These are phyloP conservation scores for Centropus unirufus DNA, from an alignment of 2,113 vertebrate species.

Conservation along the genomic window DNA sequence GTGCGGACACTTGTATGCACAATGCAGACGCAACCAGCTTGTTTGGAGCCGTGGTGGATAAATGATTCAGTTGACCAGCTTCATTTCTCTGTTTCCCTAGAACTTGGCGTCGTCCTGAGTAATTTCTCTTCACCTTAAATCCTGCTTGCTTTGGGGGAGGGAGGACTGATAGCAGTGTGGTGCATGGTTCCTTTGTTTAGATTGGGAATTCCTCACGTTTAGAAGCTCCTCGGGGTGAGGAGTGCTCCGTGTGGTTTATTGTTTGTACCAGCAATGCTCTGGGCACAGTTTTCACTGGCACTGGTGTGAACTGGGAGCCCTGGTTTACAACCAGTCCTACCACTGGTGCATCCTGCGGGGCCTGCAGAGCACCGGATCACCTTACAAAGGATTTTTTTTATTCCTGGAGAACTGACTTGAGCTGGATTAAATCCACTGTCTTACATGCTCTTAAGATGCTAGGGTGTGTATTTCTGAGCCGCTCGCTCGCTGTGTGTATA, in stretches of 20 bases:
- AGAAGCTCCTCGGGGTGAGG: not conserved
- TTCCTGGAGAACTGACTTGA: not conserved
- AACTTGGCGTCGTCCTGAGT: not conserved
- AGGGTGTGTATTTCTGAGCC: not conserved
- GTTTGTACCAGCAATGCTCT: not conserved
- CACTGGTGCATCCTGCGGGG: not conserved
- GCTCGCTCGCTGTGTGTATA: not conserved
- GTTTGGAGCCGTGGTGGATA: not conserved
- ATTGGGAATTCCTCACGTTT: not conserved
- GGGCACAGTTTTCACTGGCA: not conserved
- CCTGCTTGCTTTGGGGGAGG: constrained; percentile 6
- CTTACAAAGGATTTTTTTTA: not conserved
- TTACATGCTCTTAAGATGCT: not conserved
- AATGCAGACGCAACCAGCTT: not conserved
- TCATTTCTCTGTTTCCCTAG: constrained; percentile 23
- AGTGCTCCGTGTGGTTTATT: not conserved
- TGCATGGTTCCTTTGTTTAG: constrained; percentile 21
- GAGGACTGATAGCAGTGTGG: not conserved
- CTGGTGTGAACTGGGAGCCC: not conserved
- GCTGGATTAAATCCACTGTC: not conserved
- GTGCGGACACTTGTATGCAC: rapidly evolving
- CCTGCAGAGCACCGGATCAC: not conserved
- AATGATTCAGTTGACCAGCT: not conserved
- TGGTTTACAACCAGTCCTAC: not conserved
- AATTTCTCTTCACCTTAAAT: not conserved